phyloP scores from a whole-genome alignment of 2,113 vertebrate species.

The Amblyopsis rosae region DNA sequence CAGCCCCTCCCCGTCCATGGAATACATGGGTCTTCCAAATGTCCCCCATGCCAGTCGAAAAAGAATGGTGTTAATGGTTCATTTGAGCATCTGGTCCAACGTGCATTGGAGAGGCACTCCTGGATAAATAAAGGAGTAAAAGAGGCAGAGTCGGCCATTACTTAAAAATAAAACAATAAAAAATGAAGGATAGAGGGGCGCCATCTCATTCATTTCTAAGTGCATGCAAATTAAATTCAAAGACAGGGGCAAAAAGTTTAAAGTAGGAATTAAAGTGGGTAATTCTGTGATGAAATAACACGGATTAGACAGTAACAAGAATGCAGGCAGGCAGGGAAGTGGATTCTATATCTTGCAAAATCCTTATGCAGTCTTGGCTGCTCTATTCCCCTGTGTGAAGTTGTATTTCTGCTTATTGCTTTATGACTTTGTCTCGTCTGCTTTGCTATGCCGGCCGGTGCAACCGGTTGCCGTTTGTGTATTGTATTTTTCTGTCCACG shows the following conservation, averaged over 20 bases:
- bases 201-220: constrained; percentile 62
- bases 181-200: constrained; percentile 39
- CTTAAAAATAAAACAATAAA: constrained; percentile 45
- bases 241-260: constrained; percentile 64
- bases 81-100: constrained; percentile 80
- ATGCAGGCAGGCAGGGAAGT: constrained; percentile 36
- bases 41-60: constrained; percentile 54
- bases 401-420: no score
- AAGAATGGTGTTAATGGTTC: constrained; percentile 62
- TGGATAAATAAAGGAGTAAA: constrained; percentile 69
- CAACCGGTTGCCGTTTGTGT: no score
- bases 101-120: constrained; percentile 71
- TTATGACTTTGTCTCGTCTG: no score
- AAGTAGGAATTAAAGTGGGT: constrained; percentile 58
- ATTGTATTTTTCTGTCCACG: no score
- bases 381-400: no score
- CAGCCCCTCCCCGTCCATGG: constrained; percentile 10
- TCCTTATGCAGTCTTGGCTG: no score
- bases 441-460: no score
- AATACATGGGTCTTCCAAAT: constrained; percentile 35
- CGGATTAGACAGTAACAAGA: constrained; percentile 34
- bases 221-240: constrained; percentile 70
- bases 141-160: constrained; percentile 60
- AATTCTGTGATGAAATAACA: constrained; percentile 47
- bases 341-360: not conserved